Evolutionary conservation across 2,797 vertebrate species (phyloP), one percentile per base, ranked within the genome.

Genomic region (Adrianichthys oophorus): DNA sequence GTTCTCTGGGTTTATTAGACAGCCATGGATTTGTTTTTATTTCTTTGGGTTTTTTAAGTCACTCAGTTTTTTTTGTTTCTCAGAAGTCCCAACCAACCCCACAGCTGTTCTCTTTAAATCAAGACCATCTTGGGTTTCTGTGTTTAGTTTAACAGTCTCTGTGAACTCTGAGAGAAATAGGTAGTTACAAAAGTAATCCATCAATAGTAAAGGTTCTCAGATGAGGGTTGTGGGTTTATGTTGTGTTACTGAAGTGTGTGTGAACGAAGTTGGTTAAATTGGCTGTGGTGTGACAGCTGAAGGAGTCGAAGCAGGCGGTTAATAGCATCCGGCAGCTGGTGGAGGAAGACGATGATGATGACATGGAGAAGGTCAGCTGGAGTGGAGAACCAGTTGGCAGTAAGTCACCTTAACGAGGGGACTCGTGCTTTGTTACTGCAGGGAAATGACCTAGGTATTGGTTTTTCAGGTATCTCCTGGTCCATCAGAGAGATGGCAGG

Each of bases 321-420:
- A 97, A 95, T 51, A 98, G 92, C 65, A 93, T 99, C 59, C 88
- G 91, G 5, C 84, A 84, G 15, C 89, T 94, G 1, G 92, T 93
- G 0, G 93, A 93, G 21, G 93, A 92, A 2, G 89, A 92, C 0
- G 84, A 89, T 0, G 89, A 90, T 2, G 94, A 95, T 0, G 94
- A 96, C 4, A 92, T 96, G 72, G 95, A 96, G 83, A 94, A 87
- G 77, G 93, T 98, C 89, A 97, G 89, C 92, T 99, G 97, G 96
- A 98, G 92, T 0, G 96, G 97, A 19, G 97, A 98, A 14, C 95
- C 95, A 0, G 90, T 98, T 44, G 96, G 95, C 76, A 98, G 97
- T 99, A 91, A 93, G 96, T 61, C 26, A 0, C 44, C n/a, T 5
- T 4, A 12, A 37, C 14, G 5, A 41, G 24, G 44, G 18, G 32